Conservation (phyloP, 2,888 invertebrate genomes). For the Myopa testacea region DNA sequence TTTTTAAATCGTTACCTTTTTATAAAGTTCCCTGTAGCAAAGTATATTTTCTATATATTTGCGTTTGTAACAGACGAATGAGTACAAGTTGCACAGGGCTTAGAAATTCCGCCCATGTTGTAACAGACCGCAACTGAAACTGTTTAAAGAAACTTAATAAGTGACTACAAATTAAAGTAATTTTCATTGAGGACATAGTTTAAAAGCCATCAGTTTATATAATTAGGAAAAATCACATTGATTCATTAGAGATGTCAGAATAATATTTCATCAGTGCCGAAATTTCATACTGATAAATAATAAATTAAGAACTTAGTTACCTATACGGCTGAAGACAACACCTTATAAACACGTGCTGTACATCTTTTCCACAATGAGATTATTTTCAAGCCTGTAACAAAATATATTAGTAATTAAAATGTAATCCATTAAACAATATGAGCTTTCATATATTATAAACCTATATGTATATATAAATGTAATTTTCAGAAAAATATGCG, state of each 20-base stretch:
- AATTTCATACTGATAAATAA: background rate
- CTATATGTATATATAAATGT: conserved; percentile 39
- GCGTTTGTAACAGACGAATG: too few species aligned
- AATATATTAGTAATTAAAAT: too few species aligned
- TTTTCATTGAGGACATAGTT: background rate
- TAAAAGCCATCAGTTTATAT: background rate
- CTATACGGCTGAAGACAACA: too few species aligned
- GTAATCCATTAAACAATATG: too few species aligned
- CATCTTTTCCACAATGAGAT: background rate
- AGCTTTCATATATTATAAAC: too few species aligned
- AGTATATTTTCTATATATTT: too few species aligned
- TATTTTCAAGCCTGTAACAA: background rate
- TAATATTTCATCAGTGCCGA: conserved; percentile 57
- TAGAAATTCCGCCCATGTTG: too few species aligned
- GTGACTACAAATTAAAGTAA: background rate
- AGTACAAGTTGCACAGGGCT: too few species aligned
- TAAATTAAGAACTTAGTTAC: background rate
- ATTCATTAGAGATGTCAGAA: conserved; percentile 68
- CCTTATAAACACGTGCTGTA: too few species aligned
- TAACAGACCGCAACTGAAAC: background rate
- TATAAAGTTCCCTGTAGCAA: too few species aligned
- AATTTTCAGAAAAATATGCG: conserved; percentile 60
- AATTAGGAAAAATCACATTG: conserved; percentile 61
- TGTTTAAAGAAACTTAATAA: background rate
- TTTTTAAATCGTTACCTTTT: background rate